Evolutionary conservation across 1,140 invertebrate species (phyloP).

Genomic region (Drosophila prosaltans): DNA sequence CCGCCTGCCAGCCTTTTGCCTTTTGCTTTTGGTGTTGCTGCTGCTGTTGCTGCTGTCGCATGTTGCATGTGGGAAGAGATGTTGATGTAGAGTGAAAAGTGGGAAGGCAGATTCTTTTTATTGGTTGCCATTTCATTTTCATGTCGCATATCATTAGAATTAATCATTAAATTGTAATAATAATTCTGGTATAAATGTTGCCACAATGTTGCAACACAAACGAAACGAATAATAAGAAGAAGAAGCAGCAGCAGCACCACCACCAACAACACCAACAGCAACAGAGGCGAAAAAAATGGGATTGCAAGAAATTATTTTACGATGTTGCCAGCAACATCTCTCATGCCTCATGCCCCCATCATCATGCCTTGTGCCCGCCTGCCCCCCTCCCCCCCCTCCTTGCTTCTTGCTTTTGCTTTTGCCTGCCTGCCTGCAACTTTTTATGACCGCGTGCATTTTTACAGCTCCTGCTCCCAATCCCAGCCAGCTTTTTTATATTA

Average conservation of each 20-base stretch:
- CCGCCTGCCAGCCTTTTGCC: not conserved
- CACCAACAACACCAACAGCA: conserved; percentile 37
- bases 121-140: conserved; percentile 67
- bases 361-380: conserved; percentile 23
- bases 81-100: not conserved
- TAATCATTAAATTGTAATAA: conserved; percentile 83
- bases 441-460: conserved; percentile 77
- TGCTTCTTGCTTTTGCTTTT: no score
- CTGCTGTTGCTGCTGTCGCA: conserved; percentile 19
- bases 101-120: conserved; percentile 43
- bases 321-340: conserved; percentile 71
- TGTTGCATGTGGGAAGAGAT: conserved; percentile 3
- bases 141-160: conserved; percentile 83
- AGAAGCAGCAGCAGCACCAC: conserved; percentile 8
- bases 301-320: conserved; percentile 70
- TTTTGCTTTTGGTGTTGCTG: not conserved
- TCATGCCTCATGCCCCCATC: conserved; percentile 26
- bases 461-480: conserved; percentile 59
- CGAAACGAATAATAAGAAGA: conserved; percentile 7
- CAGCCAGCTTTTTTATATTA: conserved; percentile 74
- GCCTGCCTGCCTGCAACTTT: conserved; percentile 61
- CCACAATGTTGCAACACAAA: conserved; percentile 68
- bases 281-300: conserved; percentile 42
- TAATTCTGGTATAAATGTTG: conserved; percentile 78
- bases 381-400: not conserved